phyloP scores from a whole-genome alignment of 2,888 invertebrate species.

The Drosophila cracens region DNA sequence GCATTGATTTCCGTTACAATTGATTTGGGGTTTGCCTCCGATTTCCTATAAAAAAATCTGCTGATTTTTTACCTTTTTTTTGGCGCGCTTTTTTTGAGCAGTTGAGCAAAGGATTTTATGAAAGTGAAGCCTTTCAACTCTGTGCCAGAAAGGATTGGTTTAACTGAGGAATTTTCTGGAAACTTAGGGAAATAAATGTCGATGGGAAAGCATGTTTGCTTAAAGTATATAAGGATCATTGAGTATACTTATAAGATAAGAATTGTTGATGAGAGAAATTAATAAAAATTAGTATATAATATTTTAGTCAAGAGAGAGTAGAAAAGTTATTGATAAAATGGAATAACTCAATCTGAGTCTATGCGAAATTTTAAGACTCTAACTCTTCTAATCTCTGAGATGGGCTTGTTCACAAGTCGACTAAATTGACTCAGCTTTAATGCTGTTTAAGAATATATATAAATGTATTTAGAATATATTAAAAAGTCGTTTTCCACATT shows the following conservation, averaged over 20 bases:
- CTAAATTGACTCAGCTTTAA: no score
- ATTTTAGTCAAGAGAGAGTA: no score
- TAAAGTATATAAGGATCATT: neutral
- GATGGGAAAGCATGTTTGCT: neutral
- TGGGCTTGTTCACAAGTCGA: no score
- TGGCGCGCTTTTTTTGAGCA: slow-evolving; percentile 49
- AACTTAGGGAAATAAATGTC: neutral
- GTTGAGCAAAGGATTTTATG: slow-evolving; percentile 12
- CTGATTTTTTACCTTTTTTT: slow-evolving; percentile 25
- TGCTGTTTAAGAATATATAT: no score
- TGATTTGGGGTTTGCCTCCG: slow-evolving; percentile 51
- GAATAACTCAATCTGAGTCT: no score
- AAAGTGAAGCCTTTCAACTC: neutral
- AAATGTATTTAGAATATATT: no score
- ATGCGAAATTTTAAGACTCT: no score
- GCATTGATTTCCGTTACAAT: slow-evolving; percentile 61
- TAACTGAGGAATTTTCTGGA: neutral
- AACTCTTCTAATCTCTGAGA: no score
- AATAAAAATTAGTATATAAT: neutral
- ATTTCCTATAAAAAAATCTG: slow-evolving; percentile 43
- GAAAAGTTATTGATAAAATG: no score
- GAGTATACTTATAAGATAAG: accelerated
- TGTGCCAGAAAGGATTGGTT: neutral
- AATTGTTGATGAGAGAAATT: accelerated
- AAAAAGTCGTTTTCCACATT: no score